A percentile compares a stretch with the other conserved stretches of the same genome.
Evolutionary conservation across 2,797 vertebrate species (phyloP).

Genomic region (Hirundo rustica): DNA sequence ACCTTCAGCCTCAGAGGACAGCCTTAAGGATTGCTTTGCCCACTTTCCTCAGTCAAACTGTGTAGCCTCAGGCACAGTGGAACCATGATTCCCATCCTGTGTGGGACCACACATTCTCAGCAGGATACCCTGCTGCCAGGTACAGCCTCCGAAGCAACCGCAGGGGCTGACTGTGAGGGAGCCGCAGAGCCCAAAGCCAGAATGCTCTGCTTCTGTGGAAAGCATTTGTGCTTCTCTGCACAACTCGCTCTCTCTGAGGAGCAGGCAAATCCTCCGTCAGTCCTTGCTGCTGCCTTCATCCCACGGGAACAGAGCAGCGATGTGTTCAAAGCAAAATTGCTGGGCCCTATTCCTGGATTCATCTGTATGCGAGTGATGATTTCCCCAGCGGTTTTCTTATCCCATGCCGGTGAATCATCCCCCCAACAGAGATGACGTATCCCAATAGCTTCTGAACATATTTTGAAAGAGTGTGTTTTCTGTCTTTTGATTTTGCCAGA

Average conservation of each 20-base stretch:
- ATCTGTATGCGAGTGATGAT: conserved; percentile 24
- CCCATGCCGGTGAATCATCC: background rate
- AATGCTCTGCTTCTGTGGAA: background rate
- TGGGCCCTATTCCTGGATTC: background rate
- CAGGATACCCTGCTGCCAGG: background rate
- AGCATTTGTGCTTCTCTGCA: background rate
- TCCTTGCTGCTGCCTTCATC: background rate
- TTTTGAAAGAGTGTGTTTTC: background rate
- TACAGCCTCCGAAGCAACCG: background rate
- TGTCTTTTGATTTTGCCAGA: conserved; percentile 31
- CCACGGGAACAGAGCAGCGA: background rate
- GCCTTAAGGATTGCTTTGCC: background rate
- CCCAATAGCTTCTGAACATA: background rate
- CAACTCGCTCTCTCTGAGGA: background rate
- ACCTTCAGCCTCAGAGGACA: background rate
- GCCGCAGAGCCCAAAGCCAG: background rate
- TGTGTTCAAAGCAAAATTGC: background rate
- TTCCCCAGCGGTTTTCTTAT: conserved; percentile 27
- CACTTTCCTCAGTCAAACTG: background rate
- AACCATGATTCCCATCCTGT: background rate
- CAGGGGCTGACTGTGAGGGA: background rate
- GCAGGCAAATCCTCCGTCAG: background rate
- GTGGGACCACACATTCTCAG: background rate
- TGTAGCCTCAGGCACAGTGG: background rate
- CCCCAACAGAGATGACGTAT: background rate